A percentile compares a stretch with the other conserved stretches of the same genome.
Evolutionary conservation across 1,140 invertebrate species (phyloP).

Genomic region (Cryptotermes secundus): DNA sequence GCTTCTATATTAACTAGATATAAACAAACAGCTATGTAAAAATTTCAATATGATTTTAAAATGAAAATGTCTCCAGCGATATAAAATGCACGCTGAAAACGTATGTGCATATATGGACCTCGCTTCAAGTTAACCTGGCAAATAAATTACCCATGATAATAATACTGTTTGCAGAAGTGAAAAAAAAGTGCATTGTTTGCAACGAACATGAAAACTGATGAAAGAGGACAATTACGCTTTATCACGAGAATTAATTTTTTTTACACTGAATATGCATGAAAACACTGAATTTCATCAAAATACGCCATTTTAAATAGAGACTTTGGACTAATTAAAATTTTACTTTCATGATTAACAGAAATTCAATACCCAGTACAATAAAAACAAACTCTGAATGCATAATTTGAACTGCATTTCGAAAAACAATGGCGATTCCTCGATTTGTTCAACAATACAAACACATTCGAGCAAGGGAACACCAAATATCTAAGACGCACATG

Average conservation of each 20-base stretch:
- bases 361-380: neutral
- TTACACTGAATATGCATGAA: conserved; percentile 14
- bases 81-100: neutral
- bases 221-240: neutral
- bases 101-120: conserved; percentile 6
- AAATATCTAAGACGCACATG: no score
- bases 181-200: conserved; percentile 8
- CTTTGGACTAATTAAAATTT: conserved; percentile 14
- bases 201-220: neutral
- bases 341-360: conserved; percentile 6
- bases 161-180: neutral
- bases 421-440: neutral
- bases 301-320: neutral
- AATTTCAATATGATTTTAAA: conserved; percentile 6
- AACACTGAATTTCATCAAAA: neutral
- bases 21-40: neutral
- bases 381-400: neutral
- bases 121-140: neutral
- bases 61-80: conserved; percentile 16
- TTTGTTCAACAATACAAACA: no score
- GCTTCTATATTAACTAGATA: neutral
- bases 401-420: neutral
- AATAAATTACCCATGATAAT: conserved; percentile 7
- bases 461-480: no score
- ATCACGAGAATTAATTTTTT: conserved; percentile 2